Evolutionary conservation across 2,888 invertebrate species (phyloP).

Genomic region (Campoletis raptor): DNA sequence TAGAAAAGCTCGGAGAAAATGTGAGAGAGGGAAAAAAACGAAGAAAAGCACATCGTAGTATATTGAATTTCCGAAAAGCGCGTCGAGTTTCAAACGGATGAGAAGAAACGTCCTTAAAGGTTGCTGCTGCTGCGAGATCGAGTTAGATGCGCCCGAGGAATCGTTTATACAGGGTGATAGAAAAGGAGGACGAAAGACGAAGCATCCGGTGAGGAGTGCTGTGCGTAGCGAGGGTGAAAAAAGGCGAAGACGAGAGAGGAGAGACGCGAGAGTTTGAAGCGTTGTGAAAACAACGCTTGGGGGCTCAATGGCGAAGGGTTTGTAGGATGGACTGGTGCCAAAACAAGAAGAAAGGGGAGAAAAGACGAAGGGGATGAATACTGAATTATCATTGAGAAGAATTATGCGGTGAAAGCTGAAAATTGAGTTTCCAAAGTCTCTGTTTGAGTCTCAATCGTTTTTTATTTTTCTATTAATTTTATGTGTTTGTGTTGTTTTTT

Average conservation of each 20-base stretch:
- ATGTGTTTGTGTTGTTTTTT: too few species aligned
- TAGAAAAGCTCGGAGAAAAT: not conserved
- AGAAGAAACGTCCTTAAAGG: slow-evolving; percentile 77
- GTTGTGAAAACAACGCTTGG: slow-evolving; percentile 68
- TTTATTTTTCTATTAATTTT: not conserved
- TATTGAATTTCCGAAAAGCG: slow-evolving; percentile 82
- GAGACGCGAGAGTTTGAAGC: slow-evolving; percentile 44
- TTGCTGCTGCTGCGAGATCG: slow-evolving; percentile 74
- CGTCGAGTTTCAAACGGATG: slow-evolving; percentile 80
- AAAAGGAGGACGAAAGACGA: slow-evolving; percentile 48
- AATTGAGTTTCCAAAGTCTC: slow-evolving; percentile 48
- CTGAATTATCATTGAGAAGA: slow-evolving; percentile 47
- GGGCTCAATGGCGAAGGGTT: slow-evolving; percentile 41
- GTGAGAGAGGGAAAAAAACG: slow-evolving; percentile 29
- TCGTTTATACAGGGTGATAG: slow-evolving; percentile 24
- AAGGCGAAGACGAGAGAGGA: slow-evolving; percentile 3
- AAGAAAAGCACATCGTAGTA: slow-evolving; percentile 72
- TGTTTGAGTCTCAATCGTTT: not conserved
- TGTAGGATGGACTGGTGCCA: slow-evolving; percentile 43
- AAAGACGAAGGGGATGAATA: slow-evolving; percentile 49
- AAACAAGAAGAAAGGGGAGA: slow-evolving; percentile 38
- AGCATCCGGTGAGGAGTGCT: not conserved
- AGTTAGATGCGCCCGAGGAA: slow-evolving; percentile 73
- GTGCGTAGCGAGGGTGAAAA: slow-evolving; percentile 6
- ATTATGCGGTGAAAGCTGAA: slow-evolving; percentile 55